Evolutionary conservation across 2,797 vertebrate genomes (phyloP).

Genomic region (Channallabes apus): DNA sequence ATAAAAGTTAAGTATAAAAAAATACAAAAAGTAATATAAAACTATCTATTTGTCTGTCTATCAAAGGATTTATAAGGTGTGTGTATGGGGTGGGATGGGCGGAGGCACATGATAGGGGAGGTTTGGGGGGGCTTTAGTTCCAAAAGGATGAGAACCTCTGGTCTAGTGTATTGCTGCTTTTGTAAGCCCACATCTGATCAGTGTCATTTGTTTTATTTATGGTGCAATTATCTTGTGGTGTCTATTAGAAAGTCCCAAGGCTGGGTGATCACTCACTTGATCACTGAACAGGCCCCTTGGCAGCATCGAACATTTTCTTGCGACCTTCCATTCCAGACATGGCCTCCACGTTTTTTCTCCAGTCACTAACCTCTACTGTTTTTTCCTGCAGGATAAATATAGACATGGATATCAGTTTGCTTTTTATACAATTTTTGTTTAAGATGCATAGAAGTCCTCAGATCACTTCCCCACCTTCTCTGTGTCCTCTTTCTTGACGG

Average conservation of each 20-base stretch:
- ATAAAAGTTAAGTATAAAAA: no score
- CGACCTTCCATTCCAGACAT: constrained; percentile 98
- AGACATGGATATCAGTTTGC: not conserved
- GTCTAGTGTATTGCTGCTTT: constrained; percentile 5
- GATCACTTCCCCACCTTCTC: constrained; percentile 83
- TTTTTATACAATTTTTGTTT: not conserved
- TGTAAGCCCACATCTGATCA: not conserved
- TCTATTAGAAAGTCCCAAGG: not conserved
- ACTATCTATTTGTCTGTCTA: no score
- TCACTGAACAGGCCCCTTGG: constrained; percentile 81
- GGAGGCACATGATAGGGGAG: no score
- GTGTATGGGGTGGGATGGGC: no score
- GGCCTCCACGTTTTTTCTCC: constrained; percentile 98
- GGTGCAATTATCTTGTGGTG: not conserved
- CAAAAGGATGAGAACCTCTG: no score
- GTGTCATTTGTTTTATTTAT: not conserved
- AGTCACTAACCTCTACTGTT: constrained; percentile 91
- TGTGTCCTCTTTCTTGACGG: constrained; percentile 96
- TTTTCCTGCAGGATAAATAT: constrained; percentile 78
- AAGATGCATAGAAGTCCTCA: not conserved
- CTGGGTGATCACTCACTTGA: constrained; percentile 44
- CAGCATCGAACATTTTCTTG: constrained; percentile 98
- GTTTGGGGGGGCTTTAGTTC: no score
- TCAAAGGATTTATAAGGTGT: no score
- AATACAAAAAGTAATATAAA: no score